These are phyloP conservation scores for Stenchaetothrips biformis DNA, from an alignment of 2,888 invertebrate genomes.

Conservation along the genomic window DNA sequence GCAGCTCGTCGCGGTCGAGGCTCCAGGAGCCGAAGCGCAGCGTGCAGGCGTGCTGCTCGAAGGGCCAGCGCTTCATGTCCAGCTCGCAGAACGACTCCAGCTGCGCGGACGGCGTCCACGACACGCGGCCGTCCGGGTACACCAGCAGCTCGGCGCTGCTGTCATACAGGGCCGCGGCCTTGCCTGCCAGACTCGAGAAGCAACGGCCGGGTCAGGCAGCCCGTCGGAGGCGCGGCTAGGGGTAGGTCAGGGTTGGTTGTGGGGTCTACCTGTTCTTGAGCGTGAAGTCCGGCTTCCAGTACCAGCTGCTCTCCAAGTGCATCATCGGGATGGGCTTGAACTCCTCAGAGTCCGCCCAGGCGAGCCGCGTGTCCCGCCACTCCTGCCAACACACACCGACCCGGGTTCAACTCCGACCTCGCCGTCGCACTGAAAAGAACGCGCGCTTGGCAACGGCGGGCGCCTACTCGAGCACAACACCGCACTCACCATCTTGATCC, in stretches of 20 bases:
- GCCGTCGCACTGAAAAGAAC: background rate
- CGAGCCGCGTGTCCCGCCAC: conserved; percentile 69
- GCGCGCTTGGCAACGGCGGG: background rate
- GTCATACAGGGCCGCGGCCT: conserved; percentile 55
- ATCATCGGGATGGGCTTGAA: conserved; percentile 59
- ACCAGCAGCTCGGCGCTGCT: conserved; percentile 55
- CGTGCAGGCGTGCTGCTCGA: conserved; percentile 62
- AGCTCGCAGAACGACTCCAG: conserved; percentile 60
- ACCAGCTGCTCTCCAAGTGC: conserved; percentile 62
- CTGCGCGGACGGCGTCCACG: conserved; percentile 65
- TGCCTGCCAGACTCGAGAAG: conserved; percentile 39
- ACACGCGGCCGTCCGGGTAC: conserved; percentile 50
- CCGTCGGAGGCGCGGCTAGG: background rate
- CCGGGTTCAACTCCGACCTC: background rate
- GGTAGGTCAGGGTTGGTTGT: too few relatives aligned
- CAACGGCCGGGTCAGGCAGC: background rate
- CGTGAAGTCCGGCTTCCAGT: conserved; percentile 74
- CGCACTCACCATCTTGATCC: background rate
- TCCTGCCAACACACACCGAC: conserved; percentile 48
- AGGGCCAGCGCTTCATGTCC: conserved; percentile 69
- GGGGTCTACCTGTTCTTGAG: conserved; percentile 59
- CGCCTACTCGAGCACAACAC: background rate
- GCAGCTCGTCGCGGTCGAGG: conserved; percentile 56
- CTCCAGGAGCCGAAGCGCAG: conserved; percentile 72
- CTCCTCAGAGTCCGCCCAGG: conserved; percentile 60